Evolutionary conservation across 2,888 invertebrate species (phyloP).

Genomic region (Rotaria magnacalcarata): DNA sequence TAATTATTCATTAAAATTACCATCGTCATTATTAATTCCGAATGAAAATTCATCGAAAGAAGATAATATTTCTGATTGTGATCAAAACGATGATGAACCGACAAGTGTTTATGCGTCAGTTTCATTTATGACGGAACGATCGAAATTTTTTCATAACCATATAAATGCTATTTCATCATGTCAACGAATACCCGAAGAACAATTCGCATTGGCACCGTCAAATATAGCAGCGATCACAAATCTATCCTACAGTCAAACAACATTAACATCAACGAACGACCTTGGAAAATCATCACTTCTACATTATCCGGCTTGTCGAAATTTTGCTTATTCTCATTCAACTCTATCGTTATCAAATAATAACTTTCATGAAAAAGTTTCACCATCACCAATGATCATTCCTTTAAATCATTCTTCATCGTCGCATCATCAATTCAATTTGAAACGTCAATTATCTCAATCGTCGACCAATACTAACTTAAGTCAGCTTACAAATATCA

Average conservation of each 20-base stretch:
- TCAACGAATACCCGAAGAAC: not conserved
- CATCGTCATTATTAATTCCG: not conserved
- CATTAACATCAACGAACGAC: not conserved
- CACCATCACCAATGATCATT: not conserved
- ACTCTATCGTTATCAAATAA: not conserved
- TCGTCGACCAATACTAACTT: not conserved
- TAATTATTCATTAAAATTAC: not conserved
- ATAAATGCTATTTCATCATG: not conserved
- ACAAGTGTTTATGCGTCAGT: not conserved
- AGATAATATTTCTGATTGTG: not conserved
- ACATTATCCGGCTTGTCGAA: not conserved
- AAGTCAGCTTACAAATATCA: not conserved
- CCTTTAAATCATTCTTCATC: not conserved
- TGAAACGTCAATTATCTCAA: not conserved
- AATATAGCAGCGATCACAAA: not conserved
- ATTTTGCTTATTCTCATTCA: not conserved
- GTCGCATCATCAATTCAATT: not conserved
- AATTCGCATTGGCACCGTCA: not conserved
- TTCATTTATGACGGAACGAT: not conserved
- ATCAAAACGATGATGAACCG: not conserved
- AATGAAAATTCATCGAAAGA: not conserved
- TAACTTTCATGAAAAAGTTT: not conserved
- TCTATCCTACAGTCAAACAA: not conserved
- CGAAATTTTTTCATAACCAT: not conserved
- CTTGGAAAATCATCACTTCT: too few relatives aligned